phyloP scores from a whole-genome alignment of 2,113 vertebrate species.

The Anhinga rufa region DNA sequence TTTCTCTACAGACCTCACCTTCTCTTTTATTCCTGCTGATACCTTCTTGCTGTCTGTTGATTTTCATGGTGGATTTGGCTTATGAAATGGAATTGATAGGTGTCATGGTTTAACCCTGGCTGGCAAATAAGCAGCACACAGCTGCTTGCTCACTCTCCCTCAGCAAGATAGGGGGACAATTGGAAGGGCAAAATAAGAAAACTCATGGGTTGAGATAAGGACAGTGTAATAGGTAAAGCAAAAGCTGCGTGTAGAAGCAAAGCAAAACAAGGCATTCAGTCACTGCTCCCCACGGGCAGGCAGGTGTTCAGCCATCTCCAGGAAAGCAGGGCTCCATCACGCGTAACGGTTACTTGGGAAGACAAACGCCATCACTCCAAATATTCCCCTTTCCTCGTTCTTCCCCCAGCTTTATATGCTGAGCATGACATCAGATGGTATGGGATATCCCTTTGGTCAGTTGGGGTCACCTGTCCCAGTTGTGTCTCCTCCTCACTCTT shows the following conservation, averaged over 20 bases:
- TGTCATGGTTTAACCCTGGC: not conserved
- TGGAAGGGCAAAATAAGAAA: too few relatives aligned
- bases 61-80: not conserved
- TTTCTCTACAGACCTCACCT: not conserved
- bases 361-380: too few relatives aligned
- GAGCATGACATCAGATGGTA: not conserved
- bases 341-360: too few relatives aligned
- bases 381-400: not conserved
- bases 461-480: not conserved
- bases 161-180: not conserved
- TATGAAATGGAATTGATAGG: not conserved
- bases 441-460: not conserved
- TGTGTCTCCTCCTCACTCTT: not conserved
- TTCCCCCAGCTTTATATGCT: not conserved
- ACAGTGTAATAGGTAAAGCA: too few relatives aligned
- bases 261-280: too few relatives aligned
- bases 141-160: rapidly evolving
- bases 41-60: not conserved
- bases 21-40: not conserved
- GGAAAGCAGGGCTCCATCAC: too few relatives aligned
- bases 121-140: not conserved
- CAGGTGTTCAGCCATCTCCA: too few relatives aligned
- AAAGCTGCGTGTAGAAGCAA: too few relatives aligned
- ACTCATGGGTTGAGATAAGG: too few relatives aligned
- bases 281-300: too few relatives aligned